Percentiles rank a stretch among this genome's conserved stretches.
phyloP scores from a whole-genome alignment of 2,113 vertebrate genomes.

The Ciconia maguari region DNA sequence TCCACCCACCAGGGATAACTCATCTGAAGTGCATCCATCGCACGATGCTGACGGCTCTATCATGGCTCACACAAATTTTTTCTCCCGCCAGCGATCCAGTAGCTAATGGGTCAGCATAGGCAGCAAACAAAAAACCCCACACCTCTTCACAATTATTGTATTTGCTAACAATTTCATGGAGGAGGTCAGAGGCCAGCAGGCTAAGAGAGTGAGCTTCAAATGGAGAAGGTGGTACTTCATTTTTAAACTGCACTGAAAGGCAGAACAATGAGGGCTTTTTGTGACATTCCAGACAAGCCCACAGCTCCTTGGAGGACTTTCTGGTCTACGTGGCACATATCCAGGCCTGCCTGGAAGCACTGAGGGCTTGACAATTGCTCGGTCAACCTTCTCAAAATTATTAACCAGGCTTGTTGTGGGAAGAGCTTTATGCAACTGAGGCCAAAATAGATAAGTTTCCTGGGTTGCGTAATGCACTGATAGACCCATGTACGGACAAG shows the following conservation, averaged over 20 bases:
- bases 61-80: neutral
- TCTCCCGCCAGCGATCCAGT: neutral
- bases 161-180: neutral
- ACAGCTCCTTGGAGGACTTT: neutral
- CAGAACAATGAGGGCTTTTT: neutral
- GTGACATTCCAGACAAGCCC: constrained; percentile 26
- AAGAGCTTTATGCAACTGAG: neutral
- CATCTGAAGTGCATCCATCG: neutral
- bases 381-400: neutral
- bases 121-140: neutral
- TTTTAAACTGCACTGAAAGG: neutral
- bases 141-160: neutral
- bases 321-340: neutral
- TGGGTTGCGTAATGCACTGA: neutral
- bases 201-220: neutral
- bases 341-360: neutral
- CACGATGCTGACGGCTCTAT: neutral
- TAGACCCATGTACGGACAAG: neutral
- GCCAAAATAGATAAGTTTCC: neutral
- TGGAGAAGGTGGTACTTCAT: neutral
- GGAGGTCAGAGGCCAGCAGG: neutral
- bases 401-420: neutral
- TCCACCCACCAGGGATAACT: neutral
- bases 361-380: neutral
- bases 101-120: neutral